These are phyloP conservation scores for Sturnira hondurensis DNA, from an alignment of 2,113 vertebrate species.

Conservation along the genomic window DNA sequence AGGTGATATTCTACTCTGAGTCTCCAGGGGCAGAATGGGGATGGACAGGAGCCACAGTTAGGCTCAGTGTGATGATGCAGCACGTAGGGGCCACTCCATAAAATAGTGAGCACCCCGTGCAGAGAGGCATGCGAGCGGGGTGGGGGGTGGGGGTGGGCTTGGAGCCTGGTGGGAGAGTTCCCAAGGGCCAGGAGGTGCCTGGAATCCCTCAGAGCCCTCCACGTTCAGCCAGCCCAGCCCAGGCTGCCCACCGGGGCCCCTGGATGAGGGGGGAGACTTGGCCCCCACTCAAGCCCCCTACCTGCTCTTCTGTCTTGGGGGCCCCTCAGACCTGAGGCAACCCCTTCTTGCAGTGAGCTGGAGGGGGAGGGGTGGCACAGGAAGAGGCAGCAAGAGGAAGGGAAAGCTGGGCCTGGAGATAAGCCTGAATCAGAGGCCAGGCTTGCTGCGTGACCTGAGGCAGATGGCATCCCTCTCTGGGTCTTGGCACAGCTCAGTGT, in stretches of 20 bases:
- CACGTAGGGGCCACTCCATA: not conserved
- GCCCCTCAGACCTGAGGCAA: not conserved
- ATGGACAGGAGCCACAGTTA: not conserved
- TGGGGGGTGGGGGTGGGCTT: too few species aligned
- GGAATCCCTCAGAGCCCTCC: not conserved
- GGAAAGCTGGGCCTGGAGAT: not conserved
- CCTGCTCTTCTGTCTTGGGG: not conserved
- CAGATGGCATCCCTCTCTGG: not conserved
- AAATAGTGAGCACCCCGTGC: not conserved
- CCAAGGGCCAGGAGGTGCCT: not conserved
- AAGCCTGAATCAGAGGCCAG: not conserved
- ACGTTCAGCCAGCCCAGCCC: not conserved
- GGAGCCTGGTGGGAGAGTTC: not conserved
- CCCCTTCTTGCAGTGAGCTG: not conserved
- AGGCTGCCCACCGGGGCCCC: not conserved
- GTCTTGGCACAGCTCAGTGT: not conserved
- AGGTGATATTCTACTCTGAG: too few species aligned
- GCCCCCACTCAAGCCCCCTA: not conserved
- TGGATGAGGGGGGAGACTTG: not conserved
- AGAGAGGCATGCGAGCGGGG: fast-evolving
- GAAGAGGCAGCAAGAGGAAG: not conserved
- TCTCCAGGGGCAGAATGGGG: not conserved
- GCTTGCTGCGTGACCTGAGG: not conserved
- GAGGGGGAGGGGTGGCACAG: not conserved
- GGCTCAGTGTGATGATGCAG: fast-evolving